A percentile compares a stretch with the other conserved stretches of the same genome.
These are phyloP conservation scores for Lampris incognitus DNA, from an alignment of 2,113 vertebrate genomes.

Conservation along the genomic window DNA sequence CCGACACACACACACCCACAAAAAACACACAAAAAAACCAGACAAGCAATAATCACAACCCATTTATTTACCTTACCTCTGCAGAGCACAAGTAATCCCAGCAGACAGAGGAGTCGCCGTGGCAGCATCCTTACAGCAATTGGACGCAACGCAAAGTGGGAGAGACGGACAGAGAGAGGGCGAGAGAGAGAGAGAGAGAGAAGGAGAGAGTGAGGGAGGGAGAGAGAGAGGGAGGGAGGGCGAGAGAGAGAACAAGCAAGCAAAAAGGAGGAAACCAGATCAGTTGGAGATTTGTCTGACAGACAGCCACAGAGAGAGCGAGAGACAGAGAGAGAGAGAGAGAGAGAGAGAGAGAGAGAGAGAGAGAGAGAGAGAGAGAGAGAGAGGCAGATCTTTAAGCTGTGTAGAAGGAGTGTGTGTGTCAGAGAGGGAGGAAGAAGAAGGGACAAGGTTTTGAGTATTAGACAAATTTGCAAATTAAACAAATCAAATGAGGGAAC, in stretches of 20 bases:
- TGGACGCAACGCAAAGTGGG: not conserved
- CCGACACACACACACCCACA: not conserved
- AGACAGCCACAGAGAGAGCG: not conserved
- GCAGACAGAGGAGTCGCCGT: constrained; percentile 46
- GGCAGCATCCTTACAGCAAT: constrained; percentile 53
- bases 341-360: not conserved
- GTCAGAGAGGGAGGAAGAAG: constrained; percentile 24
- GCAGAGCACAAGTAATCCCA: constrained; percentile 67
- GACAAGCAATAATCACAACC: too few relatives aligned
- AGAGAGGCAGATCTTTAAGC: constrained; percentile 20
- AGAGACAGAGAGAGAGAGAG: not conserved
- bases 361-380: not conserved
- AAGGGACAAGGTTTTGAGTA: not conserved
- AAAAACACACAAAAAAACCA: not conserved
- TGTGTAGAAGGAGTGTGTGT: constrained; percentile 9
- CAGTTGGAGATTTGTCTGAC: too few relatives aligned
- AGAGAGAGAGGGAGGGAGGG: constrained; percentile 4
- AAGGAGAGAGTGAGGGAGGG: not conserved
- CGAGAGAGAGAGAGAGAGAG: not conserved
- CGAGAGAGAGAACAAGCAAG: not conserved
- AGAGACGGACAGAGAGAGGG: not conserved
- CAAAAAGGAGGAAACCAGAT: not conserved
- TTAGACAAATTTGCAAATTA: too few relatives aligned
- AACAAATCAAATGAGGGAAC: not conserved
- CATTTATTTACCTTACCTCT: constrained; percentile 66